These are phyloP conservation scores for Eustalomyia histrio DNA, from an alignment of 2,888 invertebrate genomes.

Conservation along the genomic window DNA sequence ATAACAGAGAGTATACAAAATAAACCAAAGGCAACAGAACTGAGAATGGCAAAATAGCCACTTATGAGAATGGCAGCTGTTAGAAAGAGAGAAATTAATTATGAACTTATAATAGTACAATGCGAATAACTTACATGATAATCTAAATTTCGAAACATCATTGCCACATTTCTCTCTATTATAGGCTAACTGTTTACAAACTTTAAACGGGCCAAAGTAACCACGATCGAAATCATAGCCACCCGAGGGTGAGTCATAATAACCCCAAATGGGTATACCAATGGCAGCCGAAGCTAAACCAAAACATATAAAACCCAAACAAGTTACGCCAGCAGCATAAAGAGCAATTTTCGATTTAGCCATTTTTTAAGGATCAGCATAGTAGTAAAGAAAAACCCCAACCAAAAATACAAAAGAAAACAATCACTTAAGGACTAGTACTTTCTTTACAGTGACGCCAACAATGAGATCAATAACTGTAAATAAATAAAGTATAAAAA, in stretches of 20 bases:
- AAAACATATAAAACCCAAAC: slow-evolving; percentile 87
- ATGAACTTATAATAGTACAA: background rate
- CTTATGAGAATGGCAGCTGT: slow-evolving; percentile 90
- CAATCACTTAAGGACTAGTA: background rate
- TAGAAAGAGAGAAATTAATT: background rate
- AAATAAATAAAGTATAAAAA: background rate
- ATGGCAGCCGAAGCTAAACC: slow-evolving; percentile 90
- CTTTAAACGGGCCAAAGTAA: slow-evolving; percentile 93
- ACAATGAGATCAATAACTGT: slow-evolving; percentile 17
- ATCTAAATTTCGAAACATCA: slow-evolving; percentile 88
- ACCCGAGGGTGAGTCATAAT: slow-evolving; percentile 84
- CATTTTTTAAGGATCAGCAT: slow-evolving; percentile 74
- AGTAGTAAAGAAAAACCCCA: slow-evolving; percentile 39
- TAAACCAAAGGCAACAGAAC: slow-evolving; percentile 86
- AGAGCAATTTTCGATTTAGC: slow-evolving; percentile 78
- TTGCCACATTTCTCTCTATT: slow-evolving; percentile 91
- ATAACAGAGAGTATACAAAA: slow-evolving; percentile 90
- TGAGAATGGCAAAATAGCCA: slow-evolving; percentile 88
- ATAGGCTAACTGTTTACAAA: slow-evolving; percentile 90
- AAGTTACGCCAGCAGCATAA: slow-evolving; percentile 79
- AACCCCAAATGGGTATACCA: slow-evolving; percentile 92
- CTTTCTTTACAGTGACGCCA: background rate
- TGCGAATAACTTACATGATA: slow-evolving; percentile 84
- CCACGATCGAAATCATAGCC: slow-evolving; percentile 85
- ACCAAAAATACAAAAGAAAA: background rate